phyloP scores from a whole-genome alignment of 2,113 vertebrate genomes.

The Daubentonia madagascariensis region DNA sequence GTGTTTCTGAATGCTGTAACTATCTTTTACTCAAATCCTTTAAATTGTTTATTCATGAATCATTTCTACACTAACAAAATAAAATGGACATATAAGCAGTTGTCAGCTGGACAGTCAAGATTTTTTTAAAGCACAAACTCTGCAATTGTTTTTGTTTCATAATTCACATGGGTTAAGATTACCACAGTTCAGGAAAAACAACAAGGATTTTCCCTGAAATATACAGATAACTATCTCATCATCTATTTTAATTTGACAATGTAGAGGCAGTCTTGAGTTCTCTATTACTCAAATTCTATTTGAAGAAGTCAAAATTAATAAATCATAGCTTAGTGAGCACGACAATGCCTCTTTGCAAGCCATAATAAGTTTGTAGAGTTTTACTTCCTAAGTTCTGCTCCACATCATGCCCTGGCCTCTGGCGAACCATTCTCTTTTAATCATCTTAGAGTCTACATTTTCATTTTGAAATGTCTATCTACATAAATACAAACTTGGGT shows the following conservation, averaged over 20 bases:
- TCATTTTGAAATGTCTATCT: neutral
- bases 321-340: neutral
- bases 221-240: neutral
- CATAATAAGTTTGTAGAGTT: neutral
- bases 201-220: neutral
- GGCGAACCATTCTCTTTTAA: neutral
- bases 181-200: neutral
- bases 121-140: neutral
- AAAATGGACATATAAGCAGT: neutral
- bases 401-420: neutral
- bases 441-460: neutral
- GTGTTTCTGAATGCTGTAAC: neutral
- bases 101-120: neutral
- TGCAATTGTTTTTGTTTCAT: neutral
- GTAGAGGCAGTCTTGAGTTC: conserved; percentile 10
- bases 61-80: neutral
- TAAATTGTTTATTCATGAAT: neutral
- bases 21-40: neutral
- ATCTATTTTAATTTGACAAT: conserved; percentile 45
- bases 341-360: neutral
- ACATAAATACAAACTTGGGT: neutral
- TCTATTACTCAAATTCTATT: conserved; percentile 54
- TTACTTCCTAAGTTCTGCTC: neutral
- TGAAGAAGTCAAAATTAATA: conserved; percentile 58
- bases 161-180: neutral